Evolutionary conservation across 1,140 invertebrate species (phyloP).

Genomic region (Phortica variegata): DNA sequence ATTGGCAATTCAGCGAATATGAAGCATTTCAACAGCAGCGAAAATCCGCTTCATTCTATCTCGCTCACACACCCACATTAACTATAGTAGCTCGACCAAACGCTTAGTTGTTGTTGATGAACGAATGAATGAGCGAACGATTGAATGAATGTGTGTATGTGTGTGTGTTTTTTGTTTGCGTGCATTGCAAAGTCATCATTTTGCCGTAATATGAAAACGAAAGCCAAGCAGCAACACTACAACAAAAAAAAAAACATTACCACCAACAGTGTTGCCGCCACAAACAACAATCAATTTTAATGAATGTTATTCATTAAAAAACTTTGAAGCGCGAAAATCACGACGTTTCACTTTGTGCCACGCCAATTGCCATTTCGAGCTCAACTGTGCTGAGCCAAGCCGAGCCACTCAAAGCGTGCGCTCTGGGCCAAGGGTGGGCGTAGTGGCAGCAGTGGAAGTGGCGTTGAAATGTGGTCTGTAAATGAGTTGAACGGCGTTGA

Average conservation of each 20-base stretch:
- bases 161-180: neutral
- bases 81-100: too few relatives aligned
- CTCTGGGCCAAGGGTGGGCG: neutral
- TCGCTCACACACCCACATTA: too few relatives aligned
- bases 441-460: neutral
- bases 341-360: slow-evolving; percentile 2
- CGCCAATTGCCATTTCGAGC: too few relatives aligned
- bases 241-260: too few relatives aligned
- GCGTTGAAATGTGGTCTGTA: neutral
- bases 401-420: too few relatives aligned
- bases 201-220: too few relatives aligned
- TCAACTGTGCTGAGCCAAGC: too few relatives aligned
- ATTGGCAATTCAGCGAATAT: slow-evolving; percentile 49
- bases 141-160: too few relatives aligned
- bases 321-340: slow-evolving; percentile 41
- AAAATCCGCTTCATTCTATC: neutral
- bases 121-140: too few relatives aligned
- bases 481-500: too few relatives aligned
- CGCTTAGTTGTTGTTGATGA: too few relatives aligned
- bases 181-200: slow-evolving; percentile 37
- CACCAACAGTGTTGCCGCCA: slow-evolving; percentile 13
- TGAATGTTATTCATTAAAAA: slow-evolving; percentile 52
- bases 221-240: too few relatives aligned
- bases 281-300: slow-evolving; percentile 54
- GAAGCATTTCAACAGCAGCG: slow-evolving; percentile 22